These are phyloP conservation scores for Psittacula derbiana DNA, from an alignment of 2,797 vertebrate genomes.

Conservation along the genomic window DNA sequence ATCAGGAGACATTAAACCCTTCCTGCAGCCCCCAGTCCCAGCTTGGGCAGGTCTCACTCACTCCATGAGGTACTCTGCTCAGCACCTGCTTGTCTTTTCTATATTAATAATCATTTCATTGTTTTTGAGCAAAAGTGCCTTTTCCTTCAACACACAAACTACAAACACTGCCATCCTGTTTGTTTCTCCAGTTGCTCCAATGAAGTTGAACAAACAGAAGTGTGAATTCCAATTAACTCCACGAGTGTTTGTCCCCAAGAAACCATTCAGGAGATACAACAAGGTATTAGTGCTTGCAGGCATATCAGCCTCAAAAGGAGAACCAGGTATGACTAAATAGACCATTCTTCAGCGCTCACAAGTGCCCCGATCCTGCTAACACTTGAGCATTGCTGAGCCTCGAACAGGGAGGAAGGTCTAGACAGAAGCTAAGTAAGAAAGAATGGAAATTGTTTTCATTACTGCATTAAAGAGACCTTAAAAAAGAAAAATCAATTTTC, in stretches of 20 bases:
- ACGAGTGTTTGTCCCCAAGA: slow-evolving; percentile 51
- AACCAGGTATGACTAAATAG: slow-evolving; percentile 9
- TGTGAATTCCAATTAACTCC: slow-evolving; percentile 54
- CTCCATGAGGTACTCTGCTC: background rate
- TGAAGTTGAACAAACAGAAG: slow-evolving; percentile 17
- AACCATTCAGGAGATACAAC: slow-evolving; percentile 30
- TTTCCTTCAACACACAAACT: background rate
- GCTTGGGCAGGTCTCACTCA: fast-evolving
- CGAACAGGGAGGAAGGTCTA: background rate
- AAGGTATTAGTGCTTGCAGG: background rate
- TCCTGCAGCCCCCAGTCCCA: background rate
- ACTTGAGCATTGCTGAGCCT: background rate
- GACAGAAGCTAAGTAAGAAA: slow-evolving; percentile 17
- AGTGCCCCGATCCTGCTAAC: slow-evolving; percentile 49
- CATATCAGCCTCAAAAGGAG: background rate
- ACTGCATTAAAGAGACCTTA: background rate
- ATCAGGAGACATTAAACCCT: background rate
- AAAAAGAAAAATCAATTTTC: background rate
- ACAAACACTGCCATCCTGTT: background rate
- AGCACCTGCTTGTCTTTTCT: background rate
- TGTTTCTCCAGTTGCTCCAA: slow-evolving; percentile 43
- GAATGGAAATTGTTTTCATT: slow-evolving; percentile 43
- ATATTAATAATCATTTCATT: background rate
- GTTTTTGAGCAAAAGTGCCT: background rate
- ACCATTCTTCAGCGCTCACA: slow-evolving; percentile 7